Evolutionary conservation across 2,888 invertebrate genomes (phyloP).

Genomic region (Pachymerium ferrugineum): DNA sequence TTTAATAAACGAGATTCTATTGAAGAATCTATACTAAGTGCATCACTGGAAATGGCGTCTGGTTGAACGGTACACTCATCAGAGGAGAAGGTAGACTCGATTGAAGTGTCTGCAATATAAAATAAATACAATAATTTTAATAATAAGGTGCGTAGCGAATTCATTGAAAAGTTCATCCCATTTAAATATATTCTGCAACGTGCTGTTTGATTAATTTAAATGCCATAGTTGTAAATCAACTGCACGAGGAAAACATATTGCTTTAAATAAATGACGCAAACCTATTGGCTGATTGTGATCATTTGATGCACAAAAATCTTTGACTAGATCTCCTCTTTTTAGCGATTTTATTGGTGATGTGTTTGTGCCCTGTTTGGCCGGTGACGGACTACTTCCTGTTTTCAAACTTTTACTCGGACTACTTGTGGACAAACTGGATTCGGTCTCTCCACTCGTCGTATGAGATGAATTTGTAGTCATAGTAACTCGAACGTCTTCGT

Average conservation of each 20-base stretch:
- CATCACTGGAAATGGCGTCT: slow-evolving; percentile 78
- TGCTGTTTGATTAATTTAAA: too few relatives aligned
- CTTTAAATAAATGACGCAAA: too few relatives aligned
- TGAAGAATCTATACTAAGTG: slow-evolving; percentile 63
- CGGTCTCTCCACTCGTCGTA: slow-evolving; percentile 39
- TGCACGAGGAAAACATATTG: too few relatives aligned
- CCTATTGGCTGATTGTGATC: slow-evolving; percentile 9
- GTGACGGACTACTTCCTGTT: slow-evolving; percentile 37
- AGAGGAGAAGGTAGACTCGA: slow-evolving; percentile 89
- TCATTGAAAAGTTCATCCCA: too few relatives aligned
- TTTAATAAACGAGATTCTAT: slow-evolving; percentile 33
- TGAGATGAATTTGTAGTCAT: slow-evolving; percentile 40
- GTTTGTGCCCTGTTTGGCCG: slow-evolving; percentile 38
- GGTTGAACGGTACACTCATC: slow-evolving; percentile 96
- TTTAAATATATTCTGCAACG: too few relatives aligned
- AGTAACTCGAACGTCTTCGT: slow-evolving; percentile 59
- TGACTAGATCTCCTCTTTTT: slow-evolving; percentile 42
- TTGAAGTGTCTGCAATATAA: slow-evolving; percentile 55
- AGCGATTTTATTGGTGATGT: slow-evolving; percentile 40
- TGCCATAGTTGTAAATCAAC: too few relatives aligned
- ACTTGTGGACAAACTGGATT: slow-evolving; percentile 40
- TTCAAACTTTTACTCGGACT: slow-evolving; percentile 37
- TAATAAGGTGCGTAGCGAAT: too few relatives aligned
- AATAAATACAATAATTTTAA: too few relatives aligned
- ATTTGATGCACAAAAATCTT: slow-evolving; percentile 22